Conservation (phyloP, 1,140 invertebrate species). For the Drosophila elegans region DNA sequence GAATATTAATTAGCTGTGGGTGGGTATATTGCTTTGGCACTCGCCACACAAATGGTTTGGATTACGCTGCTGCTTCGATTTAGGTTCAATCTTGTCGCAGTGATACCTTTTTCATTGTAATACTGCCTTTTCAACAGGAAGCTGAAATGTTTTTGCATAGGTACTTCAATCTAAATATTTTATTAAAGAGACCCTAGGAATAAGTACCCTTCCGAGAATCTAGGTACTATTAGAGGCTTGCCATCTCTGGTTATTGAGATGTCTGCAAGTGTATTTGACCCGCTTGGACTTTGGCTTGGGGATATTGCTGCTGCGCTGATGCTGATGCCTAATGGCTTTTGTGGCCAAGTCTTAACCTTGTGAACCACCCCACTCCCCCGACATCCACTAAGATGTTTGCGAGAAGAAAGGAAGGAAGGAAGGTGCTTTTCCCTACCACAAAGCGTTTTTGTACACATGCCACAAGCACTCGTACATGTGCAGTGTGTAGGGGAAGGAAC, state of each 20-base stretch:
- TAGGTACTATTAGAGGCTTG: not conserved
- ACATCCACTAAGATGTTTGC: conserved; percentile 4
- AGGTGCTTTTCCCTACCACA: conserved; percentile 49
- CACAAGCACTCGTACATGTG: conserved; percentile 33
- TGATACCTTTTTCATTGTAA: conserved; percentile 1
- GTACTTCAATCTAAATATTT: too few species aligned
- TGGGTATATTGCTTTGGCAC: conserved; percentile 25
- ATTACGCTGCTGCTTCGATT: conserved; percentile 19
- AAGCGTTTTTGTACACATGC: conserved; percentile 65
- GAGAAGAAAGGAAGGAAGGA: conserved; percentile 27
- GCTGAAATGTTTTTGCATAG: too few species aligned
- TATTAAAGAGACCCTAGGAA: not conserved
- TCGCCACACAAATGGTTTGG: conserved; percentile 67
- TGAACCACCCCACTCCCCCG: conserved; percentile 4
- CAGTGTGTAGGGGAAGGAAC: conserved; percentile 3
- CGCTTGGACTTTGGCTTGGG: conserved; percentile 45
- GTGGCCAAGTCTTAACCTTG: conserved; percentile 75
- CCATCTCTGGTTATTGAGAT: conserved; percentile 37
- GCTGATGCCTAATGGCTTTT: conserved; percentile 70
- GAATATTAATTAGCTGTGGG: conserved; percentile 54
- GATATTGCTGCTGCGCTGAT: conserved; percentile 29
- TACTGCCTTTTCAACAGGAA: not conserved
- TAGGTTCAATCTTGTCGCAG: conserved; percentile 10
- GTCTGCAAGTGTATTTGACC: conserved; percentile 65
- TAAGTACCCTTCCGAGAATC: not conserved